phyloP scores from a whole-genome alignment of 2,113 vertebrate genomes.

The Aegypius monachus region DNA sequence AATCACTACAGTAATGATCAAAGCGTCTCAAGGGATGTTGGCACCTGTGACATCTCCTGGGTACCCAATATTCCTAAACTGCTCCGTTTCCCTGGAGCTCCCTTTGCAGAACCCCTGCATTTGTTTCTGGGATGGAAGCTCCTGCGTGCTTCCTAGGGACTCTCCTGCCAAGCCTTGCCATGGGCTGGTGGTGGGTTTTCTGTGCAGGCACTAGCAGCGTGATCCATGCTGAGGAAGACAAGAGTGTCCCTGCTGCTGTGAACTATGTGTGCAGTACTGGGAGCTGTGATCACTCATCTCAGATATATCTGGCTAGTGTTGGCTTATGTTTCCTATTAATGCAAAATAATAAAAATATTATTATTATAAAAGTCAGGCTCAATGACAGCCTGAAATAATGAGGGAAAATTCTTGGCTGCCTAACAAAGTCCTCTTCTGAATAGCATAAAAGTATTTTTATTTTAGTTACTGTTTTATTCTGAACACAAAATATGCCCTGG shows the following conservation, averaged over 20 bases:
- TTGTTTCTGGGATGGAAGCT: neutral
- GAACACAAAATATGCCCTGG: conserved; percentile 24
- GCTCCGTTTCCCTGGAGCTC: neutral
- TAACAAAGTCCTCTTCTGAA: conserved; percentile 52
- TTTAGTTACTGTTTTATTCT: conserved; percentile 43
- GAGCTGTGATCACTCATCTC: neutral
- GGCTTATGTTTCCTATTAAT: conserved; percentile 8
- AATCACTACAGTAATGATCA: neutral
- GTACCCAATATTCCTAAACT: neutral
- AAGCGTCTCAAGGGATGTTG: neutral
- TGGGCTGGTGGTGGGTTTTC: neutral
- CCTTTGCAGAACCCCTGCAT: neutral
- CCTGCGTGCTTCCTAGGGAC: accelerated
- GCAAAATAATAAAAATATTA: conserved; percentile 59
- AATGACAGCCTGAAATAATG: conserved; percentile 60
- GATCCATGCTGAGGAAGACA: neutral
- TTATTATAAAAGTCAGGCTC: conserved; percentile 46
- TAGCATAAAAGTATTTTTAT: conserved; percentile 34
- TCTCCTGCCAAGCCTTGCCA: neutral
- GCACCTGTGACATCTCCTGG: neutral
- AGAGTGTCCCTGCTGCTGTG: neutral
- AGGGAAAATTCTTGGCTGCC: conserved; percentile 52
- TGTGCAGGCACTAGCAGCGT: neutral
- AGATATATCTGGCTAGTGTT: neutral
- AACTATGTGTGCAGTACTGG: neutral